These are phyloP conservation scores for Lipotes vexillifer DNA, from an alignment of 2,113 vertebrate species.

Conservation along the genomic window DNA sequence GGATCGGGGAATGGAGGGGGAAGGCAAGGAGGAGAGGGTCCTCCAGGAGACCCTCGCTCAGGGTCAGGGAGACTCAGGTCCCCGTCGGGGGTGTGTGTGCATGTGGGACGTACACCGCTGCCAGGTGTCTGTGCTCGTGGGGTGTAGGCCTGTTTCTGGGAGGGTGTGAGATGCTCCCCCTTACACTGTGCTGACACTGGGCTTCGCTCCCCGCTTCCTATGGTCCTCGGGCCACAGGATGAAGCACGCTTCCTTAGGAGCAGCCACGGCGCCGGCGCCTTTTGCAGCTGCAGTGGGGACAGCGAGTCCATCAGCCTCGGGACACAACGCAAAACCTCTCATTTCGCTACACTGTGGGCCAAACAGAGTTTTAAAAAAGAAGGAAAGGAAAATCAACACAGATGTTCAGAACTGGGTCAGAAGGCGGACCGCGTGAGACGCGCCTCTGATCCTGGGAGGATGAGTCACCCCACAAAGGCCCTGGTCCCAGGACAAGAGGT, in stretches of 20 bases:
- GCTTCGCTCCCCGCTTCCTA: not conserved
- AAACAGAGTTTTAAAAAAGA: not conserved
- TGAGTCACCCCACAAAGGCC: not conserved
- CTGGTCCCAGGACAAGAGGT: not conserved
- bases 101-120: no score
- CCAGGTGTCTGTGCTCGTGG: no score
- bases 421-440: not conserved
- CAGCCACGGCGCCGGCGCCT: not conserved
- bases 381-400: not conserved
- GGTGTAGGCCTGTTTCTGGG: not conserved
- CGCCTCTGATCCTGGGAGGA: not conserved
- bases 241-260: not conserved
- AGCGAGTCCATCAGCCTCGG: not conserved
- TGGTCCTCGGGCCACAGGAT: not conserved
- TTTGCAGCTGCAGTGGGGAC: not conserved
- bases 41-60: not conserved
- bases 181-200: not conserved
- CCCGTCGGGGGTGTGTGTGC: not conserved
- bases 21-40: fast-evolving
- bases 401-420: slow-evolving; percentile 16
- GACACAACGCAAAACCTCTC: not conserved
- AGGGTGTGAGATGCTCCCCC: not conserved
- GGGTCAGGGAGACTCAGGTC: not conserved
- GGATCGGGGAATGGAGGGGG: fast-evolving
- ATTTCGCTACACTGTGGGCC: not conserved